phyloP scores from a whole-genome alignment of 1,140 invertebrate genomes.

The Drosophila saltans region DNA sequence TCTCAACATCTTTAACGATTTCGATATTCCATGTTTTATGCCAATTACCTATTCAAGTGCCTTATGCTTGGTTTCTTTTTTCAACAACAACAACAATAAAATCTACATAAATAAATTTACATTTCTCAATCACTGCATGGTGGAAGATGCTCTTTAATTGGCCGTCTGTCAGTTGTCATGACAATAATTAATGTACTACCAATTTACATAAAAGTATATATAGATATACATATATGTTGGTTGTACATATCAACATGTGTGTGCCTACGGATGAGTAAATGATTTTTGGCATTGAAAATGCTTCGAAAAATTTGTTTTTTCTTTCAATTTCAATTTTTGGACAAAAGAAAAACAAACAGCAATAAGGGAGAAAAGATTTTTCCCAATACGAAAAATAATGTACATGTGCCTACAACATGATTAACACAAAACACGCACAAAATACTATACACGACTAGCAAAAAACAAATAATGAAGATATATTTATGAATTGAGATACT shows the following conservation, averaged over 20 bases:
- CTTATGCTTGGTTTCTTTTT: background rate
- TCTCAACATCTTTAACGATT: slow-evolving; percentile 22
- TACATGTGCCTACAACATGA: slow-evolving; percentile 10
- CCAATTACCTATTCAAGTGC: slow-evolving; percentile 66
- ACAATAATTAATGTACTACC: slow-evolving; percentile 74
- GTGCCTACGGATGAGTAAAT: background rate
- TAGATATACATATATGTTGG: slow-evolving; percentile 19
- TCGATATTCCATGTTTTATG: slow-evolving; percentile 32
- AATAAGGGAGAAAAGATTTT: slow-evolving; percentile 1
- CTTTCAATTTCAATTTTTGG: slow-evolving; percentile 16
- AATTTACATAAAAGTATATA: slow-evolving; percentile 58
- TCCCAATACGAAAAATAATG: background rate
- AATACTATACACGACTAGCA: background rate
- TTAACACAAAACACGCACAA: background rate
- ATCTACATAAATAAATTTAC: slow-evolving; percentile 51
- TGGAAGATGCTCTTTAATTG: slow-evolving; percentile 63
- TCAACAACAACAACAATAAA: slow-evolving; percentile 2
- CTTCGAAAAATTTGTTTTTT: slow-evolving; percentile 29
- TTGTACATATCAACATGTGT: slow-evolving; percentile 42
- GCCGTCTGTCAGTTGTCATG: slow-evolving; percentile 79
- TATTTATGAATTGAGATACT: background rate
- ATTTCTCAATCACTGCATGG: slow-evolving; percentile 47
- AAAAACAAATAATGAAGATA: background rate
- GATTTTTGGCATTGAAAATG: slow-evolving; percentile 59
- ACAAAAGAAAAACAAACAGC: slow-evolving; percentile 22